Base-by-base conservation (phyloP, 2,113 vertebrate species). In the Urocitellus parryii region DNA sequence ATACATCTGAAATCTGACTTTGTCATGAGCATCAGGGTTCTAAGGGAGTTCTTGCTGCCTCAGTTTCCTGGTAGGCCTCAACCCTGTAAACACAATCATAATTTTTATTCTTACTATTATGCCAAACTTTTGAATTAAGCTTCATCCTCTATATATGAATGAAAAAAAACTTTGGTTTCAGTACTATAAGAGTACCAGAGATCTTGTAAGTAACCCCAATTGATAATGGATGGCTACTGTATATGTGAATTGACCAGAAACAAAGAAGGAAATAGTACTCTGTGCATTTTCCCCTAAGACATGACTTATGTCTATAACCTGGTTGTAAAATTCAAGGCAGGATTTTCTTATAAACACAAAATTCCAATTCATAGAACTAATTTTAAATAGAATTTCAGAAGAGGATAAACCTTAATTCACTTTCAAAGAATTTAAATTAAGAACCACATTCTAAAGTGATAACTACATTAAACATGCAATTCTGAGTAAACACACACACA, bases 311-410 rank as follows among this genome's bases (percentile, higher is more conserved):
- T 74, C 32, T 67, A 83, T 45, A 94, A 94, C 53, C 39, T 73
- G 29, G 76, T 45, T 91, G 11, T 77, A 42, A 89, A 86, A 20
- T 81, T 72, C 72, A 80, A 94, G 10, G 32, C 25, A 42, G 25
- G 13, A 89, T 32, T 58, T 77, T 17, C 42, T 73, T 79, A 27
- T 48, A 91, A 86, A 87, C 65, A 82, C 17, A 95, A 96, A 82
- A 45, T 77, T 61, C 18, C 39, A 90, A 53, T 58, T 94, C 32
- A 48, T 73, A 32, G 53, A 94, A 58, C 48, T 24, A 58, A 85
- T 72, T 76, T 83, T 93, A 88, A 79, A 89, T 27, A 70, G 34
- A 85, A 85, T n/a, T 85, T 51, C 42, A 80, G 7, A 51, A 34
- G 9, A 70, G 5, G 48, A 73, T 72, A 74, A 83, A 91, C 4